Evolutionary conservation across 2,113 vertebrate genomes (phyloP).

Genomic region (Sprattus sprattus): DNA sequence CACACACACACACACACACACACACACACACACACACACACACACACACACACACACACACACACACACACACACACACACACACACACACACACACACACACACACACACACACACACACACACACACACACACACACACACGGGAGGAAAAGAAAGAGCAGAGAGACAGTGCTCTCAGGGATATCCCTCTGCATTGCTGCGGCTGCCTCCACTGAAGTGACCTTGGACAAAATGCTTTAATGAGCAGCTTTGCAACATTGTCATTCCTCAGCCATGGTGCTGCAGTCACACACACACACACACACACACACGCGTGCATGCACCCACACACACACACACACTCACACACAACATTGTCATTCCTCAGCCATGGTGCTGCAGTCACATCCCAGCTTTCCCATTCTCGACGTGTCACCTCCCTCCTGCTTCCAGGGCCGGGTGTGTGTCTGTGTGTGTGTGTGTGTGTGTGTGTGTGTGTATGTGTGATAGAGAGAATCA

Average conservation of each 20-base stretch:
- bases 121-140: neutral
- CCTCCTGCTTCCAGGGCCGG: slow-evolving; percentile 24
- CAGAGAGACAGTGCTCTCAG: neutral
- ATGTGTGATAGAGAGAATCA: neutral
- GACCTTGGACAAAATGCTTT: slow-evolving; percentile 32
- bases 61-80: slow-evolving; percentile 1
- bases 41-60: neutral
- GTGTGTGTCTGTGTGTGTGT: neutral
- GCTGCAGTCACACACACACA: slow-evolving; percentile 14
- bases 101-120: slow-evolving; percentile 4
- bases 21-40: neutral
- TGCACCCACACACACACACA: no score
- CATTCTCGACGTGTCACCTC: slow-evolving; percentile 27
- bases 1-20: neutral
- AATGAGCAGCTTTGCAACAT: slow-evolving; percentile 32
- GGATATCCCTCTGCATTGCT: slow-evolving; percentile 3
- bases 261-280: slow-evolving; percentile 29
- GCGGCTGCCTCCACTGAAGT: neutral
- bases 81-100: neutral
- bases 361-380: slow-evolving; percentile 27
- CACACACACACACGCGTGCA: no score
- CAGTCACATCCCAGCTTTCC: slow-evolving; percentile 16
- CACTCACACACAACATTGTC: slow-evolving; percentile 33
- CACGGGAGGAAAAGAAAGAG: neutral
- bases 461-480: slow-evolving; percentile 20